Evolutionary conservation across 92 coral and sea anemone genomes (phyloP).

Genomic region (Hydrozoanthus gracilis): DNA sequence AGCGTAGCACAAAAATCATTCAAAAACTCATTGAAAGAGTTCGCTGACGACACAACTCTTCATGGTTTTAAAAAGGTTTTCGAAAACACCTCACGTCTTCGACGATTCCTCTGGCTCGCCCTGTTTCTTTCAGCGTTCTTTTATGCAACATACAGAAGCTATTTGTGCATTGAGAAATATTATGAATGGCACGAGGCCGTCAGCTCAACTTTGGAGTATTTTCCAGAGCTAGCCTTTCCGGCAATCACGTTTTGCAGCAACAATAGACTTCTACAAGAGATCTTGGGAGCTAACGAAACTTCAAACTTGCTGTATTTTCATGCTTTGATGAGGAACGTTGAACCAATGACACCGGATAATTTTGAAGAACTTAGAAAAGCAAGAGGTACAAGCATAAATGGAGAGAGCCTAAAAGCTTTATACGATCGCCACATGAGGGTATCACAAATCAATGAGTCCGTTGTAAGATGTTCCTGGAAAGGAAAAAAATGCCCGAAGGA

Average conservation of each 20-base stretch:
- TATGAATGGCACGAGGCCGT: background rate
- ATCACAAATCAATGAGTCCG: background rate
- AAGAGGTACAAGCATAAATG: background rate
- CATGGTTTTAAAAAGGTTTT: conserved; percentile 35
- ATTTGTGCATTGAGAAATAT: background rate
- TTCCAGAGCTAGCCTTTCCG: background rate
- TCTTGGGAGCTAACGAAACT: background rate
- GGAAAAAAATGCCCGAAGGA: background rate
- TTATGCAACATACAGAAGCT: background rate
- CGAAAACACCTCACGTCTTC: conserved; percentile 12
- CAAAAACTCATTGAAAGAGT: conserved; percentile 23
- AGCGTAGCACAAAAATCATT: background rate
- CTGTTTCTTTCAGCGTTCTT: background rate
- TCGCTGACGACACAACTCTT: conserved; percentile 11
- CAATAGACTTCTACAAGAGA: background rate
- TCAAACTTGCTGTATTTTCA: background rate
- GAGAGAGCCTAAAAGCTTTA: background rate
- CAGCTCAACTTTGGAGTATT: background rate
- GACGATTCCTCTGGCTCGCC: conserved; percentile 2
- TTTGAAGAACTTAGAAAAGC: background rate
- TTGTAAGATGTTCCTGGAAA: conserved; percentile 16
- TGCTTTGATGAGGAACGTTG: background rate
- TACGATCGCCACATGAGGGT: background rate
- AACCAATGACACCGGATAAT: background rate
- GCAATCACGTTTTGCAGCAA: conserved; percentile 34